These are phyloP conservation scores for Phrynocephalus forsythii DNA, from an alignment of 2,797 vertebrate species.

Conservation along the genomic window DNA sequence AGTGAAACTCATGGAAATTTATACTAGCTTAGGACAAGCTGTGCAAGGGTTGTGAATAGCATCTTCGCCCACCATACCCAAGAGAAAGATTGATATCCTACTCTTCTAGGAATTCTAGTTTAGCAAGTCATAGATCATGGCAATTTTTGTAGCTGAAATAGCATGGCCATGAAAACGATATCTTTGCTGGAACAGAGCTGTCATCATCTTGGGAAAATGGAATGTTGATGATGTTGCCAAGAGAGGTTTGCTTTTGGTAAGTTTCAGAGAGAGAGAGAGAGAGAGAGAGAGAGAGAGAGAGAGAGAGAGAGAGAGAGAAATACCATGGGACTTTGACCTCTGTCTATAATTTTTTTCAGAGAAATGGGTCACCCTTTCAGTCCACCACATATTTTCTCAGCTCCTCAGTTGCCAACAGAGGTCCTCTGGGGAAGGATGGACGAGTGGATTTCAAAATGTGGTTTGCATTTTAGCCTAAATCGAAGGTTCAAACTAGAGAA, in stretches of 20 bases:
- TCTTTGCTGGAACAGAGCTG: not conserved
- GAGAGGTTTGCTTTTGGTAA: not conserved
- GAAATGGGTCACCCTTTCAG: no score
- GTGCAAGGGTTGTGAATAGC: constrained; percentile 28
- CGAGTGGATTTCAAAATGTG: constrained; percentile 27
- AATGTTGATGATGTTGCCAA: not conserved
- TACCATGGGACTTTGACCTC: no score
- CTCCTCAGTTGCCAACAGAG: not conserved
- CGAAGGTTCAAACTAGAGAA: not conserved
- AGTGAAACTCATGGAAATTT: not conserved
- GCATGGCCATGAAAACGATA: constrained; percentile 8
- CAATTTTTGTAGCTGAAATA: constrained; percentile 18
- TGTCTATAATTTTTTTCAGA: no score
- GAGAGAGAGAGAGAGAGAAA: no score
- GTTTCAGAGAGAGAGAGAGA: not conserved
- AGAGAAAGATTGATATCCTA: constrained; percentile 33
- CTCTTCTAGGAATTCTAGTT: constrained; percentile 37
- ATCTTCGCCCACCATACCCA: not conserved
- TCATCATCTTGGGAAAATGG: constrained; percentile 17
- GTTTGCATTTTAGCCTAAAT: constrained; percentile 32
- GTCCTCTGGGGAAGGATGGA: not conserved
- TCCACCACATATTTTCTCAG: constrained; percentile 13
- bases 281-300: no score
- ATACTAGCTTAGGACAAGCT: constrained; percentile 1
- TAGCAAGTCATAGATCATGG: constrained; percentile 33